Conservation (phyloP, 2,797 vertebrate species). For the Choloepus didactylus region DNA sequence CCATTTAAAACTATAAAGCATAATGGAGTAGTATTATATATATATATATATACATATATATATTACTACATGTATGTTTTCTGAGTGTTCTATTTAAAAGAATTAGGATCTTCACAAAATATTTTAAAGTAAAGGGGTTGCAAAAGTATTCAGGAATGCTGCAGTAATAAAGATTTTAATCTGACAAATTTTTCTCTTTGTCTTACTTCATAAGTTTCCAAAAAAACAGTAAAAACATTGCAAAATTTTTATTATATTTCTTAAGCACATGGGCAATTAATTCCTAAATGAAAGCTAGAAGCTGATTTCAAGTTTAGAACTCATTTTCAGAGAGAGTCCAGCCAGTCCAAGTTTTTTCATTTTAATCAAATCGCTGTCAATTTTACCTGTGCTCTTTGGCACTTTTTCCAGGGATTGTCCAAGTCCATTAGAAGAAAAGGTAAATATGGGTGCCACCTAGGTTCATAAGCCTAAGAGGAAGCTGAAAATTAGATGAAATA, state of each 20-base stretch:
- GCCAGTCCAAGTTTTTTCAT: not conserved
- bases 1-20: not conserved
- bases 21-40: not conserved
- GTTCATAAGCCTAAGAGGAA: not conserved
- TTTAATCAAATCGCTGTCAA: not conserved
- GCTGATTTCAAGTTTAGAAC: not conserved
- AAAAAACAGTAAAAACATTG: conserved; percentile 43
- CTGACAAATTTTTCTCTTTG: not conserved
- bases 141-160: not conserved
- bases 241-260: conserved; percentile 31
- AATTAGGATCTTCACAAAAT: not conserved
- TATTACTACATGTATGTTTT: not conserved
- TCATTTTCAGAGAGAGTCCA: not conserved
- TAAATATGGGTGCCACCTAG: not conserved
- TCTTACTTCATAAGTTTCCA: not conserved
- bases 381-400: not conserved
- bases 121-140: not conserved
- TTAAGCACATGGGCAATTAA: not conserved
- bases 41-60: not conserved
- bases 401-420: not conserved
- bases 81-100: not conserved
- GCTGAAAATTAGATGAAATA: not conserved
- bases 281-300: conserved; percentile 42
- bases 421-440: conserved; percentile 6
- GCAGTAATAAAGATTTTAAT: not conserved